Percentiles rank a stretch among this genome's conserved stretches.
Conservation (phyloP, 1,140 invertebrate genomes). For the Holcopasites calliopsidis region DNA sequence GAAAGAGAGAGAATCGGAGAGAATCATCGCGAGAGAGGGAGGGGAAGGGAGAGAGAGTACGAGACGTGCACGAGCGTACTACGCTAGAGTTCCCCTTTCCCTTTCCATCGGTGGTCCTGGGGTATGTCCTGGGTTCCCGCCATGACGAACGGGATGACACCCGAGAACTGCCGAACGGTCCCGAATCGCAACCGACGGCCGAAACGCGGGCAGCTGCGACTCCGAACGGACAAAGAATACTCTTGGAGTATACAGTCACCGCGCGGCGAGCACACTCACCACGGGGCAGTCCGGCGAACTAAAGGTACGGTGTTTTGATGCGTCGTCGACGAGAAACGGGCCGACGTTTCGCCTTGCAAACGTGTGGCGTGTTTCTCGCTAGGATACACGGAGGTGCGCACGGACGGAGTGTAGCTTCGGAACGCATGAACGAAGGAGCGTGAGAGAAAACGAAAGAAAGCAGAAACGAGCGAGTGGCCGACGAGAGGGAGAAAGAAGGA, state of each 20-base stretch:
- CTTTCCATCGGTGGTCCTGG: conserved; percentile 67
- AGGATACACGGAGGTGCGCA: conserved; percentile 17
- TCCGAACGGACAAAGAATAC: conserved; percentile 76
- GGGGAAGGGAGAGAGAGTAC: neutral
- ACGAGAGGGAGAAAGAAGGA: conserved; percentile 40
- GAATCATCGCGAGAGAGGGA: conserved; percentile 26
- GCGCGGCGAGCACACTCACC: conserved; percentile 78
- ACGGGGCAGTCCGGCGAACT: conserved; percentile 77
- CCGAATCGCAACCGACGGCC: conserved; percentile 63
- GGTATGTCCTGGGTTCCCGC: conserved; percentile 77
- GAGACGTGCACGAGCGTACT: conserved; percentile 33
- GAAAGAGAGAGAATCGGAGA: conserved; percentile 39
- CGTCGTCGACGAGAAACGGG: conserved; percentile 14
- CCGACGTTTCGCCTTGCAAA: neutral
- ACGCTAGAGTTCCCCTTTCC: conserved; percentile 39
- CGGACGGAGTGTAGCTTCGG: conserved; percentile 10
- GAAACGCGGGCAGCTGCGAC: conserved; percentile 77
- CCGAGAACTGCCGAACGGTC: conserved; percentile 68
- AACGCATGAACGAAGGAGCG: neutral
- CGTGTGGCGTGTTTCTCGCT: conserved; percentile 15
- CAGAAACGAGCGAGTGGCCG: neutral
- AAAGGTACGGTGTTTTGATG: conserved; percentile 72
- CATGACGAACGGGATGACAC: conserved; percentile 74
- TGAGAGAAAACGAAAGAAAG: neutral
- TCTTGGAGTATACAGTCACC: conserved; percentile 76